phyloP scores from a whole-genome alignment of 2,113 vertebrate species.

The Petaurus breviceps region DNA sequence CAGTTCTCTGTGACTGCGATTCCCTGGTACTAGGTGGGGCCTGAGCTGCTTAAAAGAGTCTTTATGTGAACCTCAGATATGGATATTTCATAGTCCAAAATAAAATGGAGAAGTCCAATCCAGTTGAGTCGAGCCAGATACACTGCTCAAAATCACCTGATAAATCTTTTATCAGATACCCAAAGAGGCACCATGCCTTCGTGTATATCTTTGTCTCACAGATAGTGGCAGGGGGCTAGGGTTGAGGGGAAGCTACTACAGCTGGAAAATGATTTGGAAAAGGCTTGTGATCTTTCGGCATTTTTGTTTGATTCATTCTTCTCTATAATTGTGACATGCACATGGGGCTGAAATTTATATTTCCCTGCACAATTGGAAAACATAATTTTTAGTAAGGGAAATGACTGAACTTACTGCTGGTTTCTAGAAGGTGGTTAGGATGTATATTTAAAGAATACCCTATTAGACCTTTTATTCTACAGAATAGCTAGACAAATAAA shows the following conservation, averaged over 20 bases:
- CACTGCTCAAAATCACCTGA: neutral
- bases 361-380: conserved; percentile 42
- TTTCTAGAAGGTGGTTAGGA: conserved; percentile 72
- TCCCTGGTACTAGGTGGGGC: neutral
- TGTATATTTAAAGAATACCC: conserved; percentile 72
- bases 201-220: neutral
- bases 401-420: conserved; percentile 70
- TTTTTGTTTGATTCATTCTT: conserved; percentile 73
- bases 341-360: conserved; percentile 73
- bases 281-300: conserved; percentile 58
- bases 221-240: conserved; percentile 14
- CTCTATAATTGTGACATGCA: conserved; percentile 73
- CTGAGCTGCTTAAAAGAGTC: neutral
- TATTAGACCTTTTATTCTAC: conserved; percentile 72
- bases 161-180: neutral
- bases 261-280: conserved; percentile 72
- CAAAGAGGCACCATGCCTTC: neutral
- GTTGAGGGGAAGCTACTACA: conserved; percentile 10
- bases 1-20: neutral
- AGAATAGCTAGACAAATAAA: conserved; percentile 80
- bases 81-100: neutral
- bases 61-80: neutral
- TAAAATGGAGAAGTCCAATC: neutral
- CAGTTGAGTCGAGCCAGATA: neutral
- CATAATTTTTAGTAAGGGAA: conserved; percentile 67